Evolutionary conservation across 2,113 vertebrate species (phyloP).

Genomic region (Amia ocellicauda): DNA sequence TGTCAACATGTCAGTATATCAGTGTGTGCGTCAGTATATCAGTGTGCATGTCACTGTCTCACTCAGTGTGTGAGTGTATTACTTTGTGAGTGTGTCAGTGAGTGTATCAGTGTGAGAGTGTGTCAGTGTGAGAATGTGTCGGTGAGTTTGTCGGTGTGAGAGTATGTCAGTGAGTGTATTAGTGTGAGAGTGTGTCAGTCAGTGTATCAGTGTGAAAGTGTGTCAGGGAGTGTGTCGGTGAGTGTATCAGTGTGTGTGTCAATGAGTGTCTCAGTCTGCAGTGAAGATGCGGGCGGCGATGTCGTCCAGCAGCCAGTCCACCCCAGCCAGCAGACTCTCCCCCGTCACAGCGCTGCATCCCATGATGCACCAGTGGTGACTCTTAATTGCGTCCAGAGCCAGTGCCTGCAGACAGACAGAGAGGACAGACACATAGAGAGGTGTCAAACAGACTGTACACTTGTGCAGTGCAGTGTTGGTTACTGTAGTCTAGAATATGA

Average conservation of each 20-base stretch:
- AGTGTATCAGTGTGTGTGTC: not conserved
- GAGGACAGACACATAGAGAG: not conserved
- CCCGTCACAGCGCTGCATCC: constrained; percentile 85
- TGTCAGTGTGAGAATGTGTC: not conserved
- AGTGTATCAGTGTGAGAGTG: not conserved
- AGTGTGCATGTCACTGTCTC: not conserved
- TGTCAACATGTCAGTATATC: not conserved
- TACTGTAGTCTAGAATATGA: no score
- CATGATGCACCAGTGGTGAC: constrained; percentile 85
- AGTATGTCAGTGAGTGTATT: not conserved
- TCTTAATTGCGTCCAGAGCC: constrained; percentile 76
- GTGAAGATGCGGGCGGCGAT: constrained; percentile 65
- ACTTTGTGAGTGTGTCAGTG: not conserved
- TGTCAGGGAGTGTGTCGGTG: not conserved
- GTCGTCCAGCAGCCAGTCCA: constrained; percentile 77
- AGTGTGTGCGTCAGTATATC: not conserved
- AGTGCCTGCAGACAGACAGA: constrained; percentile 54
- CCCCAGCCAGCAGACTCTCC: constrained; percentile 75
- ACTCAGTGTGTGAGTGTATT: not conserved
- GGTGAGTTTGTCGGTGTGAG: not conserved
- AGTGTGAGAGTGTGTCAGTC: not conserved
- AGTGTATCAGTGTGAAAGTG: not conserved
- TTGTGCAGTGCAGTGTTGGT: no score
- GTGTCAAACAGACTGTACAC: not conserved
- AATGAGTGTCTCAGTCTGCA: constrained; percentile 43